Base-by-base conservation (phyloP, 1,140 invertebrate species). In the Episyrphus balteatus region DNA sequence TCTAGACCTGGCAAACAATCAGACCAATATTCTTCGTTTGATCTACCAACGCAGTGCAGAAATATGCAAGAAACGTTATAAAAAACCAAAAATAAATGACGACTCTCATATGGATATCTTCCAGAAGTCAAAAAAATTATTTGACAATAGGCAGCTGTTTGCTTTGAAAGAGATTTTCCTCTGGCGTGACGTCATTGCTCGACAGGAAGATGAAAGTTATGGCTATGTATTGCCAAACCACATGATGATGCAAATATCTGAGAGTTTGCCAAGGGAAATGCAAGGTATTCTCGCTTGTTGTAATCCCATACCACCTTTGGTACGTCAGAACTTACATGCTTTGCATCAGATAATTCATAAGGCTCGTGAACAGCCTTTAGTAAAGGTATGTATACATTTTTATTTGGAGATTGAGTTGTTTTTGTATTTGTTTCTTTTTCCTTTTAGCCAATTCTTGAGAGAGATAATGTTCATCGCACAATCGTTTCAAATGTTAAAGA, bases 181-280 rank as follows among this genome's bases (percentile, higher is more conserved):
- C 18, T 99, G 96, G 96, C 72, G 96, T 41, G 93, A 99, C 69
- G 58, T 69, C 17, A 75, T 82, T 7, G 94, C 94, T 1, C 72
- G 95, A 37, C 59, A 77, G 37, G 82, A 94, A 61, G 96, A 99
- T 70, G 96, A 99, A 66, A 96, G 93, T 62, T 66, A 36, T 61
- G 86, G 86, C 15, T 98, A 92, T 66, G 84, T 98, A 30, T 68
- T 99, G 47, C 93, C 94, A 1, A 95, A 94, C 70, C 91, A 98
- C 62, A 96, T 96, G 91, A 58, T 99, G 63, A 62, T 98, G 18
- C 80, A 91, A 56, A 90, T 98, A 44, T 81, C 88, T 5, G 88
- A 96, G 62, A 77, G 78, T n/a, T 65, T 98, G 39, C 96, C 96
- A 0, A 75, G 89, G 39, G 94, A 98, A 71, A 82, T 88, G 73